These are phyloP conservation scores for Ciconia stormi DNA, from an alignment of 2,113 vertebrate genomes.

Conservation along the genomic window DNA sequence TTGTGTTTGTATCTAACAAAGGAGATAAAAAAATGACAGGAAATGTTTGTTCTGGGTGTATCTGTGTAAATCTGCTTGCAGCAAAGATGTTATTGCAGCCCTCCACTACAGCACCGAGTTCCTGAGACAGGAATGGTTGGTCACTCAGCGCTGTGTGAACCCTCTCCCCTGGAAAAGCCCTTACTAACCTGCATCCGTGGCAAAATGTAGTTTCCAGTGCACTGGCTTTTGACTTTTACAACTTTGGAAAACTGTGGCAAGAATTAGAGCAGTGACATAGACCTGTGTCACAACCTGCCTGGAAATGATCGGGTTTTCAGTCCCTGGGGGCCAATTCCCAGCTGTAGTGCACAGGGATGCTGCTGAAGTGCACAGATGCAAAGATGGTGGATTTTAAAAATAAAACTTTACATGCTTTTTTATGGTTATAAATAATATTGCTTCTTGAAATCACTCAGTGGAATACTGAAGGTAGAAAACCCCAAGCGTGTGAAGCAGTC, in stretches of 20 bases:
- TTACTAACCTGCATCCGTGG: background rate
- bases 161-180: background rate
- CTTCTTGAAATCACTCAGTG: background rate
- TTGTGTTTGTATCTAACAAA: constrained; percentile 54
- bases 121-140: background rate
- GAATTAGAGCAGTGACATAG: background rate
- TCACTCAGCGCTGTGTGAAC: background rate
- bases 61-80: constrained; percentile 54
- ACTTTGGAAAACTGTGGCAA: background rate
- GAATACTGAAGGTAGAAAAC: background rate
- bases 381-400: background rate
- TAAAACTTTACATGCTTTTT: background rate
- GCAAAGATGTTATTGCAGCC: constrained; percentile 38
- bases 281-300: background rate
- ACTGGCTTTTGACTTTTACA: background rate
- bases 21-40: constrained; percentile 67
- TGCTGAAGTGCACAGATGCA: background rate
- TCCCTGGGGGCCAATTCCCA: background rate
- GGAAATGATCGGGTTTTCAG: background rate
- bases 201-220: background rate
- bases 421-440: background rate
- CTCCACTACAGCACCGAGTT: background rate
- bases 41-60: constrained; percentile 70
- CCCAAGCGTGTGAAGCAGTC: background rate
- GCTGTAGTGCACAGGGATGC: background rate